Evolutionary conservation across 2,797 vertebrate species (phyloP), one percentile per base, ranked within the genome.

Genomic region (Lagothrix lagotricha): DNA sequence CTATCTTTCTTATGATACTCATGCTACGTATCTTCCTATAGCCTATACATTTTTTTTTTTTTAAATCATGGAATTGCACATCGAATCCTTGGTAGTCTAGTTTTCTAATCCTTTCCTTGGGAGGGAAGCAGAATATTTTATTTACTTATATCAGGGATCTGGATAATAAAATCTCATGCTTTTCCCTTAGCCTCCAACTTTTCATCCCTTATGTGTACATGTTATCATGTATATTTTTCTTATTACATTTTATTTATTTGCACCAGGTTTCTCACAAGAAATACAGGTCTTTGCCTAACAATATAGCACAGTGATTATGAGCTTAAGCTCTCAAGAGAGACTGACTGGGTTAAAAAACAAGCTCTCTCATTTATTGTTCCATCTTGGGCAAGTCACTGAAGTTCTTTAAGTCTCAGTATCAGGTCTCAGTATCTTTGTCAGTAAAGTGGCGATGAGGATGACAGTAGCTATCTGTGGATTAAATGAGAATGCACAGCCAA

Each of bases 71-170:
- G 48, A 50, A 58, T 33, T 80, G 14, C 17, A 15, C 19, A 79
- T 86, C 2, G 36, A 24, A 36, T 8, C 48, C n/a, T 52, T 14
- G 7, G 41, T 41, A 54, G 20, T 36, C 20, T 95, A 72, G 61
- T 88, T 91, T 91, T 91, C 94, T 5, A 94, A 76, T 64, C 41
- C 50, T 97, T 93, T 82, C 72, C 19, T 89, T 33, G 33, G 26
- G n/a, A 73, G 26, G 94, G 24, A 88, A 61, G 83, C 77, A 39
- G 48, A n/a, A 86, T 61, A 58, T 93, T 82, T 70, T 88, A n/a
- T 73, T 82, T 84, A 57, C 70, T 96, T 96, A 26, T 80, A n/a
- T 81, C n/a, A 75, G 61, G 6, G 26, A 44, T 57, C 75, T 73
- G 57, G 26, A 14, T 5, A 72, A 50, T 73, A n/a, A 52, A 14